These are phyloP conservation scores for Phoenicopterus ruber DNA, from an alignment of 2,113 vertebrate genomes.

Conservation along the genomic window DNA sequence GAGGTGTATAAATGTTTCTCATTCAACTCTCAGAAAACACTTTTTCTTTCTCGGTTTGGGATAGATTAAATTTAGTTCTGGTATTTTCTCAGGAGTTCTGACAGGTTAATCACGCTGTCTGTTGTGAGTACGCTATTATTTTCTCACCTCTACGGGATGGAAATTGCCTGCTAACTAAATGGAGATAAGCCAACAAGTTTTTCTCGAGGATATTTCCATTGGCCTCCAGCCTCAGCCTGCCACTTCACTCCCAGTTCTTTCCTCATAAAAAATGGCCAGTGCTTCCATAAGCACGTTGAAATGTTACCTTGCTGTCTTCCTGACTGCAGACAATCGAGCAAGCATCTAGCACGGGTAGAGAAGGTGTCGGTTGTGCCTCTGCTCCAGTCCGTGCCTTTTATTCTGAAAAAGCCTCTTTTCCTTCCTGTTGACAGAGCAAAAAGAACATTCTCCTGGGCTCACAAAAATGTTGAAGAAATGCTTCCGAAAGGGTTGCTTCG, in stretches of 20 bases:
- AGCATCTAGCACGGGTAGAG: background rate
- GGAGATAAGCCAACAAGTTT: background rate
- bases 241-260: background rate
- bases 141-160: background rate
- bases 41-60: background rate
- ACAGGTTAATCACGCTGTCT: background rate
- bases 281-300: background rate
- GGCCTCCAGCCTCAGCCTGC: background rate
- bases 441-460: background rate
- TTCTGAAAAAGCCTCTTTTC: background rate
- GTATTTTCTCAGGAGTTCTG: background rate
- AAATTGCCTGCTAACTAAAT: background rate
- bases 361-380: background rate
- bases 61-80: background rate
- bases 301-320: background rate
- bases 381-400: background rate
- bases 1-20: background rate
- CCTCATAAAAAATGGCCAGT: background rate
- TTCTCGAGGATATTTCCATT: conserved; percentile 36
- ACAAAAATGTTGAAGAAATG: background rate
- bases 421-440: background rate
- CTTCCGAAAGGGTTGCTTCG: background rate
- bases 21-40: background rate
- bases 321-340: background rate
- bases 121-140: background rate